Base-by-base conservation (phyloP, 1,140 invertebrate genomes). In the Pachyrhynchus sulphureomaculatus region DNA sequence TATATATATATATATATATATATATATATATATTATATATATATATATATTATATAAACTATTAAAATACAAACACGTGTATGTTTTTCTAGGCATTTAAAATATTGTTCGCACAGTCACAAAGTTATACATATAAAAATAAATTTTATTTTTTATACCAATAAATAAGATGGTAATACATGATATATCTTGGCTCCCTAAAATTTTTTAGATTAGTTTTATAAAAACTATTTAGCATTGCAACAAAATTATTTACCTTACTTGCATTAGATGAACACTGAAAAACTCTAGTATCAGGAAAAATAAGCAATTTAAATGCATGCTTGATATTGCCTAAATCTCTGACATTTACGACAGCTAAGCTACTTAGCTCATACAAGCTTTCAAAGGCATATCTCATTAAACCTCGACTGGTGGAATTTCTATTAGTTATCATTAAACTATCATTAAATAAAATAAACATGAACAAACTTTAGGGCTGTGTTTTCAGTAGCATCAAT, bases 341-440 rank as follows among this genome's bases (percentile, higher is more conserved):
- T 67, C 91, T 84, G 2, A 98, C 92, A 81, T 99, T 99, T 0
- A 99, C 95, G 15, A 97, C 89, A 23, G 95, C 95, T 60, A 99
- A 78, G 74, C 86, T 93, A 72, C 93, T 92, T 1, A 98, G 81
- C 68, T 96, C 91, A 76, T 98, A 97, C 68, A 92, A 84, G 4
- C 85, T 86, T 77, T 96, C 88, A 80, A 95, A 93, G 77, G 93
- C 90, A 72, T 95, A 94, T 64, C 90, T 85, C 64, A 93, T 91
- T 36, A 88, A 88, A 18, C 90, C 90, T 68, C 89, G 81, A 64
- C 84, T 86, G 65, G 88, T 85, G 48, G 85, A 81, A 64, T 91
- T 85, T 84, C 88, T 90, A 4, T 84, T 85, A 23, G 82, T 78
- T 37, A 83, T 63, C 77, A 81, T 79, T 37, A 84, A 74, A 56